These are phyloP conservation scores for Barnardius zonarius DNA, from an alignment of 2,113 vertebrate species.

Conservation along the genomic window DNA sequence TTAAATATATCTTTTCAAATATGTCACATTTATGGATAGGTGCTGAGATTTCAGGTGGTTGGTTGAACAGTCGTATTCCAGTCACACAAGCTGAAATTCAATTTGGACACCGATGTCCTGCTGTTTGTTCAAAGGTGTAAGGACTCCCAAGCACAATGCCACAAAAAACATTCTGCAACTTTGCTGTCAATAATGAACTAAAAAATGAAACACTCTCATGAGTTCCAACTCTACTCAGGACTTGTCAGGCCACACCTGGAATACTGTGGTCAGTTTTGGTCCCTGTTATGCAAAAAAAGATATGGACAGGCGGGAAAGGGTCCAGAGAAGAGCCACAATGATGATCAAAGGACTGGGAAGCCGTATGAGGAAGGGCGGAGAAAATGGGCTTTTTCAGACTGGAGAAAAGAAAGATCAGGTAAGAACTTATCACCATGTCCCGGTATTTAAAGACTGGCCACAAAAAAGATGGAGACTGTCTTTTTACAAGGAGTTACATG, in stretches of 20 bases:
- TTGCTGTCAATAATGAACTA: background rate
- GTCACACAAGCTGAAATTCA: background rate
- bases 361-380: background rate
- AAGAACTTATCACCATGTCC: background rate
- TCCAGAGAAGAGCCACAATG: background rate
- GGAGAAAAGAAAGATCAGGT: background rate
- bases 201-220: background rate
- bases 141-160: background rate
- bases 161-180: background rate
- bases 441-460: background rate
- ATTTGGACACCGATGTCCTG: background rate
- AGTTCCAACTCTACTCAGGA: background rate
- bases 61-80: background rate
- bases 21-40: background rate
- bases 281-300: background rate
- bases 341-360: background rate
- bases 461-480: background rate
- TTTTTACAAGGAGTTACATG: background rate
- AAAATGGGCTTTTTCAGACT: background rate
- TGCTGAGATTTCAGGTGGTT: background rate
- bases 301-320: background rate
- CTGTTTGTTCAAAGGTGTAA: background rate
- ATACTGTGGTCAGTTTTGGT: background rate
- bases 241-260: background rate
- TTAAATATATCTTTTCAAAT: background rate